Evolutionary conservation across 1,140 invertebrate species (phyloP).

Genomic region (Apis cerana): DNA sequence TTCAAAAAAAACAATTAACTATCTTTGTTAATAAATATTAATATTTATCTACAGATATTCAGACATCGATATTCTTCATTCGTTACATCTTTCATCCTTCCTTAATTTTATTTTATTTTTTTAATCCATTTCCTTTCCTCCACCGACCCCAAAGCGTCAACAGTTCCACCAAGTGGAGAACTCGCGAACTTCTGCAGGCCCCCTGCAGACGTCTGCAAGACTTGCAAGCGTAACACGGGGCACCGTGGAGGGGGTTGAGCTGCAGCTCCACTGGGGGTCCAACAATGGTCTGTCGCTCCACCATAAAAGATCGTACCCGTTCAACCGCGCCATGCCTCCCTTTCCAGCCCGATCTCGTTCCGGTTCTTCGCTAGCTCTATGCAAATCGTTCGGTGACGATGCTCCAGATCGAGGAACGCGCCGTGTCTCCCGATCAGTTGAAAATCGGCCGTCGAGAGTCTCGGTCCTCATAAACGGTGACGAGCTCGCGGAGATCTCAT

Average conservation of each 20-base stretch:
- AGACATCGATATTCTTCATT: too few species aligned
- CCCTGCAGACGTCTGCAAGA: conserved; percentile 11
- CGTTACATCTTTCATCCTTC: too few species aligned
- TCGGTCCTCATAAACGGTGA: not conserved
- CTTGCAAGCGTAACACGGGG: conserved; percentile 31
- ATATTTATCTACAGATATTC: too few species aligned
- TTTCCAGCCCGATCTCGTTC: conserved; percentile 69
- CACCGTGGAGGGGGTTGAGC: conserved; percentile 63
- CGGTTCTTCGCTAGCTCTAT: conserved; percentile 74
- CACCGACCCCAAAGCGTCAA: not conserved
- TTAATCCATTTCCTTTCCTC: too few species aligned
- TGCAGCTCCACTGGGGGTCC: conserved; percentile 77
- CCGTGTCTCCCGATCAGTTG: conserved; percentile 53
- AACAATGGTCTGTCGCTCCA: conserved; percentile 72
- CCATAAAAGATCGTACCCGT: conserved; percentile 60
- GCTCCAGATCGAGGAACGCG: conserved; percentile 38
- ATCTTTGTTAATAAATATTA: too few species aligned
- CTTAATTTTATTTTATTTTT: too few species aligned
- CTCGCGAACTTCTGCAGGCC: conserved; percentile 29
- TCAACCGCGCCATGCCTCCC: conserved; percentile 46
- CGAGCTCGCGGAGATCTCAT: not conserved
- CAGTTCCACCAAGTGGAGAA: conserved; percentile 38
- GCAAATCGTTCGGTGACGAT: conserved; percentile 72
- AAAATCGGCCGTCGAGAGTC: conserved; percentile 40
- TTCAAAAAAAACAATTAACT: too few species aligned